phyloP scores from a whole-genome alignment of 2,113 vertebrate genomes.

The Rynchops niger region DNA sequence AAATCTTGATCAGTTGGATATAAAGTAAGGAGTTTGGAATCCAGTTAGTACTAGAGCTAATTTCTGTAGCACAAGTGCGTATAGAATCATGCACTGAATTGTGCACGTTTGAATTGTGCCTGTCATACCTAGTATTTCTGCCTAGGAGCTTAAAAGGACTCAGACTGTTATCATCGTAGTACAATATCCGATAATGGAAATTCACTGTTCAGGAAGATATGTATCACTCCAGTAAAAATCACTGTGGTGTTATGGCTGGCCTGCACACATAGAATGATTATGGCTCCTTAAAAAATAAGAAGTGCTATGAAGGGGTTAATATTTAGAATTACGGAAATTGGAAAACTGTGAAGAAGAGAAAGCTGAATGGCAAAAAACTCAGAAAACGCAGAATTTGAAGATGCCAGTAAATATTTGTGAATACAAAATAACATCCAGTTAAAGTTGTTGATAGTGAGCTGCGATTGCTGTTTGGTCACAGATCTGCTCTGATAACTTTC shows the following conservation, averaged over 20 bases:
- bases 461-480: not conserved
- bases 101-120: not conserved
- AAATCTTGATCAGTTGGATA: not conserved
- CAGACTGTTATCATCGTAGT: not conserved
- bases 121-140: not conserved
- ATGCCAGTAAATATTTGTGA: not conserved
- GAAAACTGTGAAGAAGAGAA: not conserved
- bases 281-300: not conserved
- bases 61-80: not conserved
- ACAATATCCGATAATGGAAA: not conserved
- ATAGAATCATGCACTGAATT: not conserved
- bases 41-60: not conserved
- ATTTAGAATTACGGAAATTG: not conserved
- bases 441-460: not conserved
- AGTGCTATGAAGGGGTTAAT: not conserved
- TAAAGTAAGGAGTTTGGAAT: not conserved
- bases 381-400: not conserved
- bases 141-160: not conserved
- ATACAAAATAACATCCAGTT: not conserved
- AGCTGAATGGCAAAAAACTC: not conserved
- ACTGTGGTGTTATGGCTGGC: not conserved
- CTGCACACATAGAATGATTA: not conserved
- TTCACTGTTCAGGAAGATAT: not conserved
- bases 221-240: not conserved
- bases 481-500: not conserved